Percentiles rank a stretch among this genome's conserved stretches.
phyloP scores from a whole-genome alignment of 2,888 invertebrate genomes.

The Hermodice carunculata region DNA sequence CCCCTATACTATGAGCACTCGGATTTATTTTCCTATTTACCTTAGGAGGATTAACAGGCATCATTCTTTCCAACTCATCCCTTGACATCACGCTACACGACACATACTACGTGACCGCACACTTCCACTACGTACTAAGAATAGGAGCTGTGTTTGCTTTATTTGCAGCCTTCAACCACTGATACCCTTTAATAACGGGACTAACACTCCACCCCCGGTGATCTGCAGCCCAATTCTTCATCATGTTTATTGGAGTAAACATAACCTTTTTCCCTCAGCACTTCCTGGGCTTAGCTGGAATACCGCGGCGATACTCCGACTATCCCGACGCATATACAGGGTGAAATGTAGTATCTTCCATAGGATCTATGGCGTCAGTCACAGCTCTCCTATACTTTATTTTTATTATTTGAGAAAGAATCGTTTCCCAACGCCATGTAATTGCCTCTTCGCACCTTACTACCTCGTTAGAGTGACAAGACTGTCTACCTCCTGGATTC shows the following conservation, averaged over 20 bases:
- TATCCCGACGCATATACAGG: conserved; percentile 76
- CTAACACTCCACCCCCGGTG: conserved; percentile 74
- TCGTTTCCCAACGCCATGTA: conserved; percentile 43
- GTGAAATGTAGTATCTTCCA: conserved; percentile 50
- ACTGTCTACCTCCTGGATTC: conserved; percentile 41
- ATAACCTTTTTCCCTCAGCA: conserved; percentile 86
- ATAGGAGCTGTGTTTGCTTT: conserved; percentile 84
- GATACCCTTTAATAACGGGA: conserved; percentile 80
- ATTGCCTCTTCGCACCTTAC: conserved; percentile 29
- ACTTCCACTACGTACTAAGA: conserved; percentile 85
- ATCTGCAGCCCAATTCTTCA: conserved; percentile 79
- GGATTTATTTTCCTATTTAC: conserved; percentile 86
- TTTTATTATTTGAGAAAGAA: conserved; percentile 47
- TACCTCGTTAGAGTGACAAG: conserved; percentile 45
- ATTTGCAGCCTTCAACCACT: conserved; percentile 81
- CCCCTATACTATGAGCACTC: conserved; percentile 77
- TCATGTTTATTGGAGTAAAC: conserved; percentile 83
- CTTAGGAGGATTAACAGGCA: conserved; percentile 75
- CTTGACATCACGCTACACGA: conserved; percentile 84
- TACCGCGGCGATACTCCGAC: conserved; percentile 83
- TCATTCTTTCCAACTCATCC: conserved; percentile 76
- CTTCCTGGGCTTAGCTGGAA: conserved; percentile 79
- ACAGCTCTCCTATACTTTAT: conserved; percentile 45
- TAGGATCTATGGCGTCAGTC: conserved; percentile 47
- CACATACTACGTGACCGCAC: conserved; percentile 87